phyloP scores from a whole-genome alignment of 2,797 vertebrate species.

The Chiloscyllium punctatum region DNA sequence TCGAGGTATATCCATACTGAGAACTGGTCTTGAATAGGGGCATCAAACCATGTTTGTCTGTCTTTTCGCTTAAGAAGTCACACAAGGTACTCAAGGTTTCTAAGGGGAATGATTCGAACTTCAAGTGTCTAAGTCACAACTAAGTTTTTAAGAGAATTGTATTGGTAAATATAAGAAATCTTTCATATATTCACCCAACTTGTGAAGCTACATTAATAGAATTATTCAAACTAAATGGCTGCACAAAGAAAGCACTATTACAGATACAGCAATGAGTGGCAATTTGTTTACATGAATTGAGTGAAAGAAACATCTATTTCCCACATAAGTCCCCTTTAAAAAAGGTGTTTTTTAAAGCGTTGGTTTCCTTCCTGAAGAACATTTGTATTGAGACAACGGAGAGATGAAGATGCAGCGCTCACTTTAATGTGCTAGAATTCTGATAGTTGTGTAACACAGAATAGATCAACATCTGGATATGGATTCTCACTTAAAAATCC shows the following conservation, averaged over 20 bases:
- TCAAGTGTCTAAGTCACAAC: background rate
- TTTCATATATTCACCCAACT: background rate
- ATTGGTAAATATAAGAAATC: background rate
- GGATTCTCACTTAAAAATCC: background rate
- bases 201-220: background rate
- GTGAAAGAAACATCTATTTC: background rate
- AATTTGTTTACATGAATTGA: background rate
- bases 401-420: background rate
- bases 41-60: background rate
- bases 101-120: background rate
- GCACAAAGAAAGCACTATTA: background rate
- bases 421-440: background rate
- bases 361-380: background rate
- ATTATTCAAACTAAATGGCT: background rate
- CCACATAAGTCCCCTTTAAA: no score
- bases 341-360: background rate
- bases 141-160: background rate
- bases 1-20: background rate
- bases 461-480: background rate
- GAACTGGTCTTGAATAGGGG: background rate
- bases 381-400: background rate
- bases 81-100: background rate
- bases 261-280: background rate
- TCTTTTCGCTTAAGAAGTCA: background rate
- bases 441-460: background rate